phyloP scores from a whole-genome alignment of 2,113 vertebrate genomes.

The Patagioenas fasciata region DNA sequence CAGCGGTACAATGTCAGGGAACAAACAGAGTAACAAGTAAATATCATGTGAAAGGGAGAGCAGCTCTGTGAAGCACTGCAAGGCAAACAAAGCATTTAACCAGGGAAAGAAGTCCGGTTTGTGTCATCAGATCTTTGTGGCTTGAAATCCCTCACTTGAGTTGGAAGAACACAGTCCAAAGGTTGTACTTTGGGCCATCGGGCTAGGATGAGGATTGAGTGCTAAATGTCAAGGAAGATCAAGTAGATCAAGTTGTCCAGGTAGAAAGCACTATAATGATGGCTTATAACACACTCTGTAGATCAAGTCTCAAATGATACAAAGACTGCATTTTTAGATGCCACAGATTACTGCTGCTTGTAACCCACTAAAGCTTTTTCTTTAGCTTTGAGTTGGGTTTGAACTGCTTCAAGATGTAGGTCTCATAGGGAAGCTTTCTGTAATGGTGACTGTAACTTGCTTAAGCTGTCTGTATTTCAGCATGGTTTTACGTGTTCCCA shows the following conservation, averaged over 20 bases:
- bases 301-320: neutral
- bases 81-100: neutral
- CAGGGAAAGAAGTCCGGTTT: neutral
- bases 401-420: neutral
- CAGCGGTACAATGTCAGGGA: neutral
- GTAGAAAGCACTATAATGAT: neutral
- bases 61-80: neutral
- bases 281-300: fast-evolving
- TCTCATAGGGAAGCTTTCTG: neutral
- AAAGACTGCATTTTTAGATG: neutral
- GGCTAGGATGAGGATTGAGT: neutral
- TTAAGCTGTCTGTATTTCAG: neutral
- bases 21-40: neutral
- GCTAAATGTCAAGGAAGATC: neutral
- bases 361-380: neutral
- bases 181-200: neutral
- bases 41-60: neutral
- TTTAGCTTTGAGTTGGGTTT: neutral
- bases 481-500: neutral
- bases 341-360: neutral
- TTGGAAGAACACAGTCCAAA: neutral
- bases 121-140: neutral
- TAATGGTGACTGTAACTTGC: neutral
- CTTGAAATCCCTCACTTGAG: neutral
- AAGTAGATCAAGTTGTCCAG: no score